Evolutionary conservation across 2,797 vertebrate genomes (phyloP).

Genomic region (Tapirus indicus): DNA sequence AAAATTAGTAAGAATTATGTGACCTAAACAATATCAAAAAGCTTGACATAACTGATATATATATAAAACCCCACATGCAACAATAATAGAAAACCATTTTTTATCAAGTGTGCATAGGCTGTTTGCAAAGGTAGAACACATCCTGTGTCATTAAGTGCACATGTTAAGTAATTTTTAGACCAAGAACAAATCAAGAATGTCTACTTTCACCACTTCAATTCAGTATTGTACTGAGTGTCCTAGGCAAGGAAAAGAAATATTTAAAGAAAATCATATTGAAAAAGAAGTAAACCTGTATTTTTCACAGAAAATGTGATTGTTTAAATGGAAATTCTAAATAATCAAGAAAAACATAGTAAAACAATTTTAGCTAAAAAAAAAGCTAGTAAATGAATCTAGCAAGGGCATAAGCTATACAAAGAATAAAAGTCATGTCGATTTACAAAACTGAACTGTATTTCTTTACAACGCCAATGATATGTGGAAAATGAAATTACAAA

Average conservation of each 20-base stretch:
- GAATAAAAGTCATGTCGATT: background rate
- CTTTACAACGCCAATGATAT: background rate
- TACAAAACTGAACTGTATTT: background rate
- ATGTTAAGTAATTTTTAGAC: background rate
- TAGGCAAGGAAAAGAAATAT: background rate
- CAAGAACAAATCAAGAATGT: background rate
- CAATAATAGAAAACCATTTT: background rate
- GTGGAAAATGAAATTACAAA: background rate
- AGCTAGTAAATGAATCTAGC: background rate
- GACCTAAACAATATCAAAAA: background rate
- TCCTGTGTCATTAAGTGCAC: background rate
- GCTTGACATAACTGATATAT: background rate
- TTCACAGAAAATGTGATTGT: background rate
- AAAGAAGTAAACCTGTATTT: background rate
- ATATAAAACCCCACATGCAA: background rate
- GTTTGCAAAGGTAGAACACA: background rate
- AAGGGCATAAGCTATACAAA: background rate
- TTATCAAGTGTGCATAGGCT: background rate
- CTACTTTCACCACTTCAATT: background rate
- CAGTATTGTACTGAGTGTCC: background rate
- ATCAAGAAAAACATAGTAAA: background rate
- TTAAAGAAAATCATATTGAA: background rate
- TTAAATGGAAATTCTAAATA: background rate
- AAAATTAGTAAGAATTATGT: background rate
- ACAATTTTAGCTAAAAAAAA: background rate